A percentile compares a stretch with the other conserved stretches of the same genome.
Evolutionary conservation across 2,888 invertebrate genomes (phyloP).

Genomic region (Elysia crispata): DNA sequence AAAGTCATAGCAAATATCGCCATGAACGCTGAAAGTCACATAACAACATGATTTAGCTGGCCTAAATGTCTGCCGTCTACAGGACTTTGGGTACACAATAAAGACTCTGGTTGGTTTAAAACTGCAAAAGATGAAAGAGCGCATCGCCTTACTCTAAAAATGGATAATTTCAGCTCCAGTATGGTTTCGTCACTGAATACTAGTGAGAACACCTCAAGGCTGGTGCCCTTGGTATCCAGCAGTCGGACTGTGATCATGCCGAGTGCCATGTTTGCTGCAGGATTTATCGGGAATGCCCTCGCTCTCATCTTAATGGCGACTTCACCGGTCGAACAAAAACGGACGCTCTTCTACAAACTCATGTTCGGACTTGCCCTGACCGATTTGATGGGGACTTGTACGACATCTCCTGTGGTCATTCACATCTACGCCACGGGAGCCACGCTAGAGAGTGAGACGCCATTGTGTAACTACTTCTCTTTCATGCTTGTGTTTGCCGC

Average conservation of each 20-base stretch:
- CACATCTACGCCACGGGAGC: slow-evolving; percentile 74
- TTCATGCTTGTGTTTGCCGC: slow-evolving; percentile 76
- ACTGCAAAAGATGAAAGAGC: too few relatives aligned
- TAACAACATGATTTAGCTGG: too few relatives aligned
- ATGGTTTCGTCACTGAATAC: too few relatives aligned
- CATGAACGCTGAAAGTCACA: too few relatives aligned
- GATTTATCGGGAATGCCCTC: slow-evolving; percentile 74
- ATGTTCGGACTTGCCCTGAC: slow-evolving; percentile 75
- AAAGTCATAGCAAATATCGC: too few relatives aligned
- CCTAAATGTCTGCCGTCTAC: too few relatives aligned
- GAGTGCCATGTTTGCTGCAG: slow-evolving; percentile 66
- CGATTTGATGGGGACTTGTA: slow-evolving; percentile 75
- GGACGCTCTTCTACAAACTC: slow-evolving; percentile 76
- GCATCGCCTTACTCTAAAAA: too few relatives aligned
- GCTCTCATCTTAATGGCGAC: slow-evolving; percentile 73
- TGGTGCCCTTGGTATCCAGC: neutral
- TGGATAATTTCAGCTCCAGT: too few relatives aligned
- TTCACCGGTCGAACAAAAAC: slow-evolving; percentile 65
- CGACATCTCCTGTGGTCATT: slow-evolving; percentile 72
- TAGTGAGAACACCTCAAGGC: too few relatives aligned
- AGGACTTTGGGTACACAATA: too few relatives aligned
- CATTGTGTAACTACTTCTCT: slow-evolving; percentile 74
- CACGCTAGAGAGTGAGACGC: slow-evolving; percentile 23
- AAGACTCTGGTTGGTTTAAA: too few relatives aligned
- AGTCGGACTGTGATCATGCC: slow-evolving; percentile 58